Percentiles rank a stretch among this genome's conserved stretches.
phyloP scores from a whole-genome alignment of 2,888 invertebrate species.

The Scaptomyza polygonia region DNA sequence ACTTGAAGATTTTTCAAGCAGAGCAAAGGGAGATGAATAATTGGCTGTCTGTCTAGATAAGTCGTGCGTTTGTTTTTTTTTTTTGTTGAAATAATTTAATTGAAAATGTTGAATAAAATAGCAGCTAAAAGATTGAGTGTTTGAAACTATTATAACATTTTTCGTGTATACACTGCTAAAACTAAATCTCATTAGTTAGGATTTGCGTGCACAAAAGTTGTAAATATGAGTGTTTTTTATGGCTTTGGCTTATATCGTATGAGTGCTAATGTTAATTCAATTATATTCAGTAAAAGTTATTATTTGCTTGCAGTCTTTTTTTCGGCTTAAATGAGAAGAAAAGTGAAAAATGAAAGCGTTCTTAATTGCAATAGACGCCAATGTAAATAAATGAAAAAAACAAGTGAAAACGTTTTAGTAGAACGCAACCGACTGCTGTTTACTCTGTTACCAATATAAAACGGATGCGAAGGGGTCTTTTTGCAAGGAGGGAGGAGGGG shows the following conservation, averaged over 20 bases:
- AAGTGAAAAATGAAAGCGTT: slow-evolving; percentile 77
- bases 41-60: slow-evolving; percentile 40
- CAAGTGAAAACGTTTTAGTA: too few species aligned
- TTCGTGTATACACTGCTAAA: background rate
- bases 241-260: slow-evolving; percentile 14
- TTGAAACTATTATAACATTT: slow-evolving; percentile 15
- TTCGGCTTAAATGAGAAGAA: slow-evolving; percentile 62
- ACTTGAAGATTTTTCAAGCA: slow-evolving; percentile 39
- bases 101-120: too few species aligned
- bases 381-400: slow-evolving; percentile 31
- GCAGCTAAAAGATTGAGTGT: slow-evolving; percentile 5
- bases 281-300: slow-evolving; percentile 75
- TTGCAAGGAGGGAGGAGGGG: too few species aligned
- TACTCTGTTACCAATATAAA: too few species aligned
- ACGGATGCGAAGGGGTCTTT: too few species aligned
- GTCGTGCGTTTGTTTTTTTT: background rate
- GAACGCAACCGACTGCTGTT: too few species aligned
- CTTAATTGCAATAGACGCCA: slow-evolving; percentile 71
- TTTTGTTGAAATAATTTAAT: too few species aligned
- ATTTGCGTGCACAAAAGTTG: slow-evolving; percentile 42
- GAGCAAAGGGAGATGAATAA: slow-evolving; percentile 1
- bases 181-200: slow-evolving; percentile 8
- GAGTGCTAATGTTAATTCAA: slow-evolving; percentile 69
- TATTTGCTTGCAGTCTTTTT: slow-evolving; percentile 13
- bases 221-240: slow-evolving; percentile 17